Percentiles rank a stretch among this genome's conserved stretches.
These are phyloP conservation scores for Empis livida DNA, from an alignment of 2,888 invertebrate genomes.

Conservation along the genomic window DNA sequence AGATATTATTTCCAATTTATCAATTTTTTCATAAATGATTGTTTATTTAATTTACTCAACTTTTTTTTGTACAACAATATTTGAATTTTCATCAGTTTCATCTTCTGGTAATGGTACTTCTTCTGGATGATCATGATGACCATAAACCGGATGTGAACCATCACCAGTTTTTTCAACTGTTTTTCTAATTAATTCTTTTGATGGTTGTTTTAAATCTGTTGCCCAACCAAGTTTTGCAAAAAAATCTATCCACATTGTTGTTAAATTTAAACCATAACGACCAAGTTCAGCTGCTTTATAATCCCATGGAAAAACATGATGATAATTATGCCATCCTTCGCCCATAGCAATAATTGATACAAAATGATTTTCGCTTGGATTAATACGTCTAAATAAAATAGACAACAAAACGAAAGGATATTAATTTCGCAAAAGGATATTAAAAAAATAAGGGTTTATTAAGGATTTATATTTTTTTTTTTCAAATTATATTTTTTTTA, in stretches of 20 bases:
- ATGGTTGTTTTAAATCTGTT: constrained; percentile 58
- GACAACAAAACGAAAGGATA: too few species aligned
- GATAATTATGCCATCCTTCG: constrained; percentile 91
- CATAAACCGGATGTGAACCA: constrained; percentile 25
- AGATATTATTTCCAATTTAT: too few species aligned
- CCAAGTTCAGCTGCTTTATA: constrained; percentile 85
- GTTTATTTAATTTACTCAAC: too few species aligned
- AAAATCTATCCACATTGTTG: constrained; percentile 54
- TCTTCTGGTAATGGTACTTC: constrained; percentile 13
- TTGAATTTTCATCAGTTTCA: neutral
- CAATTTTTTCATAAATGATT: too few species aligned
- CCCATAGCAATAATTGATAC: constrained; percentile 65
- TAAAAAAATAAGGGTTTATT: neutral
- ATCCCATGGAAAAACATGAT: constrained; percentile 88
- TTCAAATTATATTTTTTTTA: constrained; percentile 25
- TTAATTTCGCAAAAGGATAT: too few species aligned
- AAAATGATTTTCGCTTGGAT: constrained; percentile 60
- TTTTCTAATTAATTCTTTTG: constrained; percentile 41
- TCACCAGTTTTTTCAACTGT: constrained; percentile 42
- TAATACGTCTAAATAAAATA: constrained; percentile 46
- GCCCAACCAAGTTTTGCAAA: constrained; percentile 63
- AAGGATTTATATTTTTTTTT: neutral
- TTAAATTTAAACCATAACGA: constrained; percentile 48
- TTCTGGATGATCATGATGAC: constrained; percentile 7
- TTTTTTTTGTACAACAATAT: too few species aligned